Evolutionary conservation across 2,888 invertebrate species (phyloP), one percentile per base, ranked within the genome.

Genomic region (Metopia argyrocephala): DNA sequence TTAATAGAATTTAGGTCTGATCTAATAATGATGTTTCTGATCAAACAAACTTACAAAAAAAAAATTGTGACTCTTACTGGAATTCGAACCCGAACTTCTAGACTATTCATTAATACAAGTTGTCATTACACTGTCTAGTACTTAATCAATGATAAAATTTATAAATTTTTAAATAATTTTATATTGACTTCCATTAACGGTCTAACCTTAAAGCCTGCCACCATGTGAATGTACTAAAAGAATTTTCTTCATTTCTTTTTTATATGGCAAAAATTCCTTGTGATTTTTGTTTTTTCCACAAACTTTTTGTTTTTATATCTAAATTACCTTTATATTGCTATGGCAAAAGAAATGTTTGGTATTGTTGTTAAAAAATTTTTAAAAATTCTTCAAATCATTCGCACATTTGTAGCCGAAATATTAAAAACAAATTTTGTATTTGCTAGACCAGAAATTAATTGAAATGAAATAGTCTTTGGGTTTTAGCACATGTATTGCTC

Each of bases 251-350:
- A 50, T 65, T 54, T n/a, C 31, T 62, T 18, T 21, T 27, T 45
- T 57, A 59, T 12, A 69, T 74, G 62, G 75, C 61, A 66, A 76
- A n/a, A 62, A 23, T 71, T 46, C 66, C 79, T 18, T 18, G 1
- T 52, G 48, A 62, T 31, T 61, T 61, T 59, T 46, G n/a, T 21
- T 2, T 12, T 38, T 38, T 38, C 15, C 38, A 0, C n/a, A n/a
- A n/a, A n/a, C n/a, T n/a, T n/a, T n/a, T n/a, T 25, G n/a, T 25
- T 20, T 56, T 5, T 54, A 6, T 4, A 27, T 28, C 15, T 15
- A 38, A 38, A 46, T 45, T 69, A 59, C 23, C 48, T 46, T 48
- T 48, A 50, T 20, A 50, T 7, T 59, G 50, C 45, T 70, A 31
- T 71, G 15, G 18, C 12, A 9, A 15, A 38, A 38, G 12, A 38